phyloP scores from a whole-genome alignment of 1,140 invertebrate species.

The Pogonognathellus flavescens region DNA sequence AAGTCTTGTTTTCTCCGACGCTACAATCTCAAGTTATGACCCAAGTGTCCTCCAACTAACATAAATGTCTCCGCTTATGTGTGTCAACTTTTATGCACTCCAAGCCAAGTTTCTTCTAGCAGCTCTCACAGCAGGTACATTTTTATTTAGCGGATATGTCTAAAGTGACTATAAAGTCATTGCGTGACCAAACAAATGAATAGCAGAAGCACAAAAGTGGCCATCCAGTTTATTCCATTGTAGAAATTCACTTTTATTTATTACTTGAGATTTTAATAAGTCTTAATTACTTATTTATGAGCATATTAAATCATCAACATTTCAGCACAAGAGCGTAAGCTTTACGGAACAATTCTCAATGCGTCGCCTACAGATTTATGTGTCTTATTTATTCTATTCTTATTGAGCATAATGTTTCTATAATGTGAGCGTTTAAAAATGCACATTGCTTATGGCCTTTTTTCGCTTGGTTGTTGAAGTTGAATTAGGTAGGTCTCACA shows the following conservation, averaged over 20 bases:
- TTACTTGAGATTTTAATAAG: conserved; percentile 24
- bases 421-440: too few relatives aligned
- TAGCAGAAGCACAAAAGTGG: conserved; percentile 9
- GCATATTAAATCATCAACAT: conserved; percentile 50
- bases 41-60: neutral
- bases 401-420: too few relatives aligned
- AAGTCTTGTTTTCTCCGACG: neutral
- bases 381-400: neutral
- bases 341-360: conserved; percentile 28
- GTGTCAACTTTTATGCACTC: neutral
- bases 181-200: neutral
- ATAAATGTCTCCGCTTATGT: conserved; percentile 7
- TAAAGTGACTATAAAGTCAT: too few relatives aligned
- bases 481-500: conserved; percentile 16
- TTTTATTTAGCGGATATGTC: too few relatives aligned
- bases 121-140: too few relatives aligned
- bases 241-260: conserved; percentile 31
- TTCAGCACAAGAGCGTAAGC: conserved; percentile 30
- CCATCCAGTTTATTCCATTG: neutral
- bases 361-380: conserved; percentile 29
- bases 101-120: too few relatives aligned
- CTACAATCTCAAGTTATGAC: conserved; percentile 25
- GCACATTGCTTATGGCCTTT: too few relatives aligned
- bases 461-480: neutral
- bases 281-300: conserved; percentile 58